These are phyloP conservation scores for Ceyx margarethae DNA, from an alignment of 2,113 vertebrate species.

Conservation along the genomic window DNA sequence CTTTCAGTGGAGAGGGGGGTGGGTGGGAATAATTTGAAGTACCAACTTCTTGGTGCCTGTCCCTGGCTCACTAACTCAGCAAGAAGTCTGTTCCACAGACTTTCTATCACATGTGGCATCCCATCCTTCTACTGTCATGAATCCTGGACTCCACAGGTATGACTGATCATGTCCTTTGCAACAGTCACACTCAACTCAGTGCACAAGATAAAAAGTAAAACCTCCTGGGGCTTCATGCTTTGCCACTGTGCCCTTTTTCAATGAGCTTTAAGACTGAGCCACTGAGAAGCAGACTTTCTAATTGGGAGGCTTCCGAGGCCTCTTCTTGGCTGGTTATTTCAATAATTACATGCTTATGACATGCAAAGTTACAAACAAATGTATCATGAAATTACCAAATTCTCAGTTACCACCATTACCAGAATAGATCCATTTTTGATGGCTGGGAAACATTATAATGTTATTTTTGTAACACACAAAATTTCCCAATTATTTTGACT, in stretches of 20 bases:
- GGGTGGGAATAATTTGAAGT: background rate
- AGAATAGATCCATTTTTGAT: background rate
- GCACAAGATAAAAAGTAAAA: background rate
- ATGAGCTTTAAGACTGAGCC: background rate
- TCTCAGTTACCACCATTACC: background rate
- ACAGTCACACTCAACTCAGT: background rate
- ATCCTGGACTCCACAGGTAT: background rate
- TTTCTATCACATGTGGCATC: background rate
- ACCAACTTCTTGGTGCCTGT: background rate
- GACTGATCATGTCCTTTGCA: background rate
- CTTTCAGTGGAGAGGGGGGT: background rate
- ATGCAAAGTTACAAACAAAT: background rate
- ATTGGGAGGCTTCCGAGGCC: background rate
- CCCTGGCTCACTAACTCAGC: background rate
- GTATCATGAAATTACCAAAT: background rate
- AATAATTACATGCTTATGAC: background rate
- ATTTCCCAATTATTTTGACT: background rate
- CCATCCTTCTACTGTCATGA: background rate
- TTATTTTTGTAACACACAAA: background rate
- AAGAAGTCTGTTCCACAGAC: background rate
- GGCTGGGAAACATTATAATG: background rate
- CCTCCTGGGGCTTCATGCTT: accelerated
- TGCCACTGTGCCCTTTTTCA: background rate
- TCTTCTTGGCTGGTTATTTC: background rate
- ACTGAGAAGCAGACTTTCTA: background rate